Evolutionary conservation across 2,113 vertebrate genomes (phyloP), one percentile per base, ranked within the genome.

Genomic region (Urocitellus parryii): DNA sequence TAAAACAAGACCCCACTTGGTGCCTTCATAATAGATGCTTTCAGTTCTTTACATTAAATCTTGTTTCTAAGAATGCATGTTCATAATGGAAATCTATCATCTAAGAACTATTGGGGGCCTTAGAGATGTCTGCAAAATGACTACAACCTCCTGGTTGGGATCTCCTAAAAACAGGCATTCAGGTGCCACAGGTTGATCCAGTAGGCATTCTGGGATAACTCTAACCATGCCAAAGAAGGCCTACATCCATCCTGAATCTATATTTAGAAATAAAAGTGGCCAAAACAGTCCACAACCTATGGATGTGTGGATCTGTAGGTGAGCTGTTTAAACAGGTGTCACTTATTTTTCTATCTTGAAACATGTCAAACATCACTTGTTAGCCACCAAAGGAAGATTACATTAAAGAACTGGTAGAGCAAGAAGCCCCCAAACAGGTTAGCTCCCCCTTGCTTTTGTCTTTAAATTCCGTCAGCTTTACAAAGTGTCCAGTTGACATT

Each of bases 261-360:
- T 68, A 91, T 94, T 81, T 93, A 94, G 93, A 81, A 95, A 73
- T 22, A 51, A 93, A 51, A 91, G 8, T 73, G 89, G 72, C 89
- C 82, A 73, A 93, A 96, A 97, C 8, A 63, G 32, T 4, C 16
- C 10, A 65, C 61, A 45, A 58, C 76, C 37, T 25, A 25, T 27
- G 61, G 9, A 63, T 63, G 61, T 85, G 45, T 65, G 27, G 56
- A 68, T 89, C 86, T 87, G 53, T 20, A 0, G 20, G 39, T 94
- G 37, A 94, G 96, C 74, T 92, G 25, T 83, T 79, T 72, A 88
- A 96, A 91, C 25, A 87, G 76, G 67, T 93, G 80, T 53, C 78
- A 81, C 53, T 85, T 65, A 61, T 96, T 96, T 96, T 90, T 65
- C 85, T 84, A 9, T 85, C n/a, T 86, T 90, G 68, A 95, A 95